Evolutionary conservation across 2,797 vertebrate genomes (phyloP).

Genomic region (Poeciliopsis paucimaculata): DNA sequence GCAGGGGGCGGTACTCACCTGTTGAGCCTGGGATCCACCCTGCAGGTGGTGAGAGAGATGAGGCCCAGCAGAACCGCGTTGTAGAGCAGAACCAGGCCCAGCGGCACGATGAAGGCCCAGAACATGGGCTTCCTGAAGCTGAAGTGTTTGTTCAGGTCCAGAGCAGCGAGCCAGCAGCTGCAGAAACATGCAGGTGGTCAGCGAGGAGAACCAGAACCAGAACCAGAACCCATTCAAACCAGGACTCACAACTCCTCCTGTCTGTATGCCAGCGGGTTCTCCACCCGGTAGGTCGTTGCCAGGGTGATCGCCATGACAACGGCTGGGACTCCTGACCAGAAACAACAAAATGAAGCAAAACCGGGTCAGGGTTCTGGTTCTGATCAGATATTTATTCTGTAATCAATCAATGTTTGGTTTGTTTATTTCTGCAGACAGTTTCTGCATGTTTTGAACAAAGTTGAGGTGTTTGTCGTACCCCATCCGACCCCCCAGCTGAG

Average conservation of each 20-base stretch:
- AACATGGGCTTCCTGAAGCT: constrained; percentile 70
- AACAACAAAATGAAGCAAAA: constrained; percentile 2
- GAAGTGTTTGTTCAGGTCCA: constrained; percentile 46
- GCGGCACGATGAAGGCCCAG: constrained; percentile 78
- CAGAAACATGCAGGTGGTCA: background rate
- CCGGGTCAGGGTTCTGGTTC: background rate
- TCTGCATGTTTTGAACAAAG: background rate
- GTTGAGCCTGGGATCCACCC: constrained; percentile 52
- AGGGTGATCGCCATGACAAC: constrained; percentile 74
- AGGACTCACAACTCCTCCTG: constrained; percentile 81
- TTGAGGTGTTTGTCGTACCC: constrained; percentile 64
- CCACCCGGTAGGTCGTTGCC: constrained; percentile 65
- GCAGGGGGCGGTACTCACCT: constrained; percentile 60
- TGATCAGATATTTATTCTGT: background rate
- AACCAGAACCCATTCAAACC: background rate
- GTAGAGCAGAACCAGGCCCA: constrained; percentile 71
- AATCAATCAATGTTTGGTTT: background rate
- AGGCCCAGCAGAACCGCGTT: constrained; percentile 69
- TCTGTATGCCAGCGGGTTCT: constrained; percentile 68
- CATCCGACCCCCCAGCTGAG: constrained; percentile 60
- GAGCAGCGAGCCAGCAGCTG: constrained; percentile 81
- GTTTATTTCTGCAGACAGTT: background rate
- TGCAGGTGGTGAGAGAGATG: constrained; percentile 60
- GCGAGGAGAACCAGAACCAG: no score
- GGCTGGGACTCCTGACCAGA: constrained; percentile 71